Evolutionary conservation across 2,113 vertebrate genomes (phyloP), one percentile per base, ranked within the genome.

Genomic region (Campylomormyrus tamandua): DNA sequence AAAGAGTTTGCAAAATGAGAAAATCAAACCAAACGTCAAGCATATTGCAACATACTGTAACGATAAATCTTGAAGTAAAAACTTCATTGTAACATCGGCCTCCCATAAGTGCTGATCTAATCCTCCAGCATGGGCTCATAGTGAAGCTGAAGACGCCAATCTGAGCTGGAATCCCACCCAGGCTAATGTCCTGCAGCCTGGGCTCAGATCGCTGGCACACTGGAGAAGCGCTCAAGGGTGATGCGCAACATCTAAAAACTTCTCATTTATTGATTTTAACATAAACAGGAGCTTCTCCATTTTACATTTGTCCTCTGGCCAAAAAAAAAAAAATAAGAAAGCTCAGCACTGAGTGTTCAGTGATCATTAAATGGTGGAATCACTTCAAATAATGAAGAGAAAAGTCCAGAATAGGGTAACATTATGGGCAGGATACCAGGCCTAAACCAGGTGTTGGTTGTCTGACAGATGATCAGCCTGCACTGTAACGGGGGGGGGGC

Each of bases 391-490:
- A 66, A 66, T 27, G 62, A n/a, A 66, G 9, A 11, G 21, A 50
- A 24, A n/a, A n/a, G 24, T 62, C 58, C 58, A n/a, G 58, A 27
- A 66, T 4, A 66, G 62, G 62, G 3, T 3, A 27, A 10, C 3
- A 39, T 9, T 39, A 31, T 77, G 15, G 70, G 17, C 31, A 6
- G 31, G 70, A 7, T 17, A 39, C 27, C 11, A 35, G 66, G n/a
- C 27, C 31, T 31, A 74, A 92, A 92, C 19, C 0, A 91, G 1
- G 92, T 94, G 89, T 93, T 89, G 58, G 93, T 94, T 92, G 93
- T 93, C 90, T 93, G 94, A 91, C 93, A 93, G 70, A 91, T 0
- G 52, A 93, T 94, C 90, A 94, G 92, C 87, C 93, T 93, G 91
- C 92, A 94, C 93, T 92, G 31, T 48, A 45, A 10, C 89, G 74